Conservation (phyloP, 2,888 invertebrate species). For the Amorpha juglandis region DNA sequence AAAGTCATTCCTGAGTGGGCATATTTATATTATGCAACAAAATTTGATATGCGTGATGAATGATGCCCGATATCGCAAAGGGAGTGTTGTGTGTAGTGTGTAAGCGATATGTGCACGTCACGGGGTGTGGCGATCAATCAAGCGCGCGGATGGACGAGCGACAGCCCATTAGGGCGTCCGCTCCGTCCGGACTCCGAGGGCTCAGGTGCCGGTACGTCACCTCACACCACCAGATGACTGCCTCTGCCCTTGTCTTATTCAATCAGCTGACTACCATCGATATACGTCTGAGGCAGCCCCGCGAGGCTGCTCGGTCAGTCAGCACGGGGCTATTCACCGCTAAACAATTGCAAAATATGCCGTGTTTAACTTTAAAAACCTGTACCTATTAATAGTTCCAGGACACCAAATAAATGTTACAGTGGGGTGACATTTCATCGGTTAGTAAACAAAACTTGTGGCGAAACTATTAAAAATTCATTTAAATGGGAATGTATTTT, state of each 20-base stretch:
- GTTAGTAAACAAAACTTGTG: too few species aligned
- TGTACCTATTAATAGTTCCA: too few species aligned
- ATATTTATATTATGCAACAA: constrained; percentile 30
- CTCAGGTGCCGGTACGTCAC: constrained; percentile 58
- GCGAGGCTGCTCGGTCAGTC: too few species aligned
- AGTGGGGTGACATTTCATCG: too few species aligned
- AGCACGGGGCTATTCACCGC: too few species aligned
- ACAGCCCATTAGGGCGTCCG: constrained; percentile 77
- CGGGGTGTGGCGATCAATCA: constrained; percentile 79
- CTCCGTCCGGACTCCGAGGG: constrained; percentile 42
- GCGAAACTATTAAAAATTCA: too few species aligned
- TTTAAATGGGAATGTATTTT: too few species aligned
- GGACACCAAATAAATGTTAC: too few species aligned
- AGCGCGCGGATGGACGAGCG: constrained; percentile 73
- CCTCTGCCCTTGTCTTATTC: constrained; percentile 55
- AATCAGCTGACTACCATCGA: constrained; percentile 58
- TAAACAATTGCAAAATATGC: too few species aligned
- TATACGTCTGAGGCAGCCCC: too few species aligned
- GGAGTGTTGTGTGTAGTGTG: constrained; percentile 64
- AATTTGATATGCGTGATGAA: constrained; percentile 70
- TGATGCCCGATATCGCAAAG: constrained; percentile 64
- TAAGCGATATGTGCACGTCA: constrained; percentile 72
- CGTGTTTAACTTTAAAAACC: too few species aligned
- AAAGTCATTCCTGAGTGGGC: background rate
- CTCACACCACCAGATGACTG: constrained; percentile 37